Percentiles rank a stretch among this genome's conserved stretches.
Conservation (phyloP, 1,140 invertebrate species). For the Aphaenogaster floridana region DNA sequence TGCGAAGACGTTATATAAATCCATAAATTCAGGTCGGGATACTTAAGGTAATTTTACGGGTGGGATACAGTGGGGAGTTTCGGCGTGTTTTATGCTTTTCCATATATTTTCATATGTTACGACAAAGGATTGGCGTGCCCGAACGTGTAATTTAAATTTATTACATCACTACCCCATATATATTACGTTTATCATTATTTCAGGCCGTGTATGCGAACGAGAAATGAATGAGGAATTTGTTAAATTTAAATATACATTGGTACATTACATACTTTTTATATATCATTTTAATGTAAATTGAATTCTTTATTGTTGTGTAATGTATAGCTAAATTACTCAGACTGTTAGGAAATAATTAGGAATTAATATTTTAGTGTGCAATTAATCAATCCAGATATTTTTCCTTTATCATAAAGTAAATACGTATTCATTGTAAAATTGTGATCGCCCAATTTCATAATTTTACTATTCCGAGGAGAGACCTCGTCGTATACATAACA, state of each 20-base stretch:
- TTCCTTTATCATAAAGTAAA: not conserved
- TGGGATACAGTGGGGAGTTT: constrained; percentile 21
- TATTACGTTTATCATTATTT: constrained; percentile 17
- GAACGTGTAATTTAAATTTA: constrained; percentile 41
- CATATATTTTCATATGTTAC: constrained; percentile 45
- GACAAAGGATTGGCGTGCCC: constrained; percentile 43
- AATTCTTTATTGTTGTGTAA: not conserved
- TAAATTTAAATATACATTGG: not conserved
- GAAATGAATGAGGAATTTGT: constrained; percentile 8
- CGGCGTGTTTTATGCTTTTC: constrained; percentile 47
- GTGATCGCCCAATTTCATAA: not conserved
- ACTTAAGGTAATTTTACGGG: constrained; percentile 67
- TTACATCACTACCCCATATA: constrained; percentile 5
- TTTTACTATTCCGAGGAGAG: not conserved
- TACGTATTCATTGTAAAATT: not conserved
- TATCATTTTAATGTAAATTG: not conserved
- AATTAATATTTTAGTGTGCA: not conserved
- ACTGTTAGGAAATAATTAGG: not conserved
- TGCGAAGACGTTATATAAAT: constrained; percentile 72
- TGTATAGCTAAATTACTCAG: not conserved
- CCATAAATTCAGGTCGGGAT: constrained; percentile 47
- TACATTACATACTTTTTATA: not conserved
- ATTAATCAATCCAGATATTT: not conserved
- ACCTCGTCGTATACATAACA: not conserved
- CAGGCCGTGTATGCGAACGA: not conserved